Percentiles rank a stretch among this genome's conserved stretches.
phyloP scores from a whole-genome alignment of 2,888 invertebrate genomes.

The Stramonita haemastoma region DNA sequence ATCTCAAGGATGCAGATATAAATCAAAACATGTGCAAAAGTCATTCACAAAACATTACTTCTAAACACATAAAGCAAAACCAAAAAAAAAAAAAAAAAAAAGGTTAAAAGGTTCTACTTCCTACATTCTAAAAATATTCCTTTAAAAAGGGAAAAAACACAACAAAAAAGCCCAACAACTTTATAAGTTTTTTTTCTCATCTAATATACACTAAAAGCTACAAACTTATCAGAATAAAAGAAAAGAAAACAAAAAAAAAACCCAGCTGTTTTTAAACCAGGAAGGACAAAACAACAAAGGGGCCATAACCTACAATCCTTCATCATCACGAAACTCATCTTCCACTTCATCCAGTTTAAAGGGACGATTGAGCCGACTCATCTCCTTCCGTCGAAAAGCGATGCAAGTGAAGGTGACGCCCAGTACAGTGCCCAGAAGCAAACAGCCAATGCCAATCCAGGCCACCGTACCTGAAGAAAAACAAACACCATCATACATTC shows the following conservation, averaged over 20 bases:
- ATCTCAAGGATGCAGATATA: too few relatives aligned
- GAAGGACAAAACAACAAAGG: background rate
- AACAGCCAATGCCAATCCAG: constrained; percentile 58
- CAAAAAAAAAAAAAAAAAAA: too few relatives aligned
- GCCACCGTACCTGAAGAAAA: constrained; percentile 57
- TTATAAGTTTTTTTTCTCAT: too few relatives aligned
- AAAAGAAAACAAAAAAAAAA: background rate
- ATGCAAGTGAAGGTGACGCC: constrained; percentile 54
- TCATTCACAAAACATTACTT: too few relatives aligned
- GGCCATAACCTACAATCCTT: constrained; percentile 1
- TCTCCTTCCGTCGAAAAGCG: constrained; percentile 44
- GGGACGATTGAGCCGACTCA: constrained; percentile 50
- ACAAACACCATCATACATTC: background rate
- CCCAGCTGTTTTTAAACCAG: background rate
- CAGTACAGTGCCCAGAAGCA: constrained; percentile 59
- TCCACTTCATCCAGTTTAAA: constrained; percentile 51
- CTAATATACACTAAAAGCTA: background rate
- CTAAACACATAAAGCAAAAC: too few relatives aligned
- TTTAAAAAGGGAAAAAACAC: background rate
- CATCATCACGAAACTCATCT: constrained; percentile 40
- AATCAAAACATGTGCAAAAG: too few relatives aligned
- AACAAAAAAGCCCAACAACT: background rate
- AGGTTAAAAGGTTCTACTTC: too few relatives aligned
- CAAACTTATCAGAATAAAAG: background rate
- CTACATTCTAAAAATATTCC: background rate